Percentiles rank a stretch among this genome's conserved stretches.
phyloP scores from a whole-genome alignment of 2,797 vertebrate species.

The Botia kubotai region DNA sequence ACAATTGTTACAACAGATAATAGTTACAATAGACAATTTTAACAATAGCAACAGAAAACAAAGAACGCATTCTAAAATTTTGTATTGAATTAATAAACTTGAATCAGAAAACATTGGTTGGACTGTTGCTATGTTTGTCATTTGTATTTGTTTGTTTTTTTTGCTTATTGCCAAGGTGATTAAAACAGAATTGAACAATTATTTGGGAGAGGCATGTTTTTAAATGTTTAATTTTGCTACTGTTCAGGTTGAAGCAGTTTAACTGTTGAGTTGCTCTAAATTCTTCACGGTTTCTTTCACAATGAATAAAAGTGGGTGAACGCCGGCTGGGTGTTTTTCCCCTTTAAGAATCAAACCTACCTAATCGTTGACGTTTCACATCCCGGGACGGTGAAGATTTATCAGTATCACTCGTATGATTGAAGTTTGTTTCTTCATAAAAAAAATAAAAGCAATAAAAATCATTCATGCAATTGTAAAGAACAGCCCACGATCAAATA shows the following conservation, averaged over 20 bases:
- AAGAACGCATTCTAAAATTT: too few relatives aligned
- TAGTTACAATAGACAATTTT: too few relatives aligned
- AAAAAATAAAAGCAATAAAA: slow-evolving; percentile 5
- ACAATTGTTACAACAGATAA: not conserved
- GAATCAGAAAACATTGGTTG: not conserved
- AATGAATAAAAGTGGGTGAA: not conserved
- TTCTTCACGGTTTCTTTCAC: not conserved
- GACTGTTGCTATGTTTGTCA: not conserved
- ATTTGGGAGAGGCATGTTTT: not conserved
- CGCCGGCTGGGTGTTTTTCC: not conserved
- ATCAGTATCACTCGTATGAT: not conserved
- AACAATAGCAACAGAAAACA: too few relatives aligned
- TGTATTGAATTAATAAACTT: not conserved
- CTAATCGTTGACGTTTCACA: slow-evolving; percentile 71
- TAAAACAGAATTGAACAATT: not conserved
- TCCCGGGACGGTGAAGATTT: not conserved
- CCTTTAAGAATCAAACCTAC: slow-evolving; percentile 59
- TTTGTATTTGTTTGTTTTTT: not conserved
- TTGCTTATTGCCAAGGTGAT: not conserved
- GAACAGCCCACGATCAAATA: not conserved
- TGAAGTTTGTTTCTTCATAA: slow-evolving; percentile 45
- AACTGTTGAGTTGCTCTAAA: not conserved
- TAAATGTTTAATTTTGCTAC: not conserved
- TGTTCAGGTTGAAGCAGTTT: not conserved
- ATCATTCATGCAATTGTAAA: slow-evolving; percentile 9